Base-by-base conservation (phyloP, 2,113 vertebrate genomes). In the Corvus hawaiiensis region DNA sequence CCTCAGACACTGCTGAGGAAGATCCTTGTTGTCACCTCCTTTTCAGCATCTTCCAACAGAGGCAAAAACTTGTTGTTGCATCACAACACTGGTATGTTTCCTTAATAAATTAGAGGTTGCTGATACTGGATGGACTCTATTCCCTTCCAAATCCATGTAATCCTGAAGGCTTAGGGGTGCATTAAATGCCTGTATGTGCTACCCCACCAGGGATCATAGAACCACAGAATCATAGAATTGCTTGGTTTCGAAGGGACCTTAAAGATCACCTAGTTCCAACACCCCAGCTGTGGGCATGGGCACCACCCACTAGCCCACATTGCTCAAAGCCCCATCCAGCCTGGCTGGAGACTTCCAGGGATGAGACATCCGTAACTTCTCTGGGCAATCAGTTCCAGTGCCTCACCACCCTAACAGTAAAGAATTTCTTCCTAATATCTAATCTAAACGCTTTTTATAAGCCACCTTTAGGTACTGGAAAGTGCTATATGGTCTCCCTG, bases 251-350 rank as follows among this genome's bases (percentile, higher is more conserved):
- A 68, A 51, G 55, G 10, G 24, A 22, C 26, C 6, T 54, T 46
- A 30, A 67, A 61, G 39, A 30, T 41, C 33, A 54, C 15, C 20
- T 20, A 67, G 24, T 41, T 68, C n/a, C 62, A 67, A 4, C n/a
- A 28, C 3, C 16, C 24, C 9, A 54, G 39, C 46, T n/a, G 10
- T 54, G 54, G 24, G 28, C 23, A 28, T 27, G 33, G 32, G 16
- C 1, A 2, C 10, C 48, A 39, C 7, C 4, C 46, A 46, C 61
- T n/a, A n/a, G 23, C n/a, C 54, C 37, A 54, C 3, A 4, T 8
- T 61, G 39, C 68, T 46, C 20, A 74, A 28, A 32, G 10, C 15
- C 22, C 8, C 12, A 74, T 23, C 44, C 68, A 81, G 23, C n/a
- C 35, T 66, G 32, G 11, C 66, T 68, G 24, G 68, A n/a, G 30